Conservation (phyloP, 2,888 invertebrate genomes). For the Drosophila cognata region DNA sequence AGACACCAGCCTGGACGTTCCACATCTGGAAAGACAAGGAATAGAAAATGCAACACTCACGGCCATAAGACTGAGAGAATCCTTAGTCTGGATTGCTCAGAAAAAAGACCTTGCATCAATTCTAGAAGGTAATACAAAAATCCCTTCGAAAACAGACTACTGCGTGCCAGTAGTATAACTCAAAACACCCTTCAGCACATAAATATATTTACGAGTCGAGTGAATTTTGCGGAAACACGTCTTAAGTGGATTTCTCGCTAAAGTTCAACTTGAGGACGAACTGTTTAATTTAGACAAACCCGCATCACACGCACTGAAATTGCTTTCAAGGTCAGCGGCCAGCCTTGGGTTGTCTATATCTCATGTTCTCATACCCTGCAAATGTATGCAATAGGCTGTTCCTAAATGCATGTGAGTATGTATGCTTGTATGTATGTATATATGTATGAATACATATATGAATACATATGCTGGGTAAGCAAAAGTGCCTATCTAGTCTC, state of each 20-base stretch:
- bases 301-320: background rate
- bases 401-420: background rate
- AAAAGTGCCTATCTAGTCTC: background rate
- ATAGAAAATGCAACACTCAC: background rate
- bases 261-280: background rate
- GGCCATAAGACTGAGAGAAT: background rate
- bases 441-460: background rate
- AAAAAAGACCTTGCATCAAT: background rate
- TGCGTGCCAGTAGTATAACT: background rate
- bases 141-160: background rate
- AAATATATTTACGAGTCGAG: background rate
- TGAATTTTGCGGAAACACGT: background rate
- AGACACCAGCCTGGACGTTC: background rate
- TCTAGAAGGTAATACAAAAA: background rate
- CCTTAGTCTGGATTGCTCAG: background rate
- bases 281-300: background rate
- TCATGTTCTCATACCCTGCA: background rate
- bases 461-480: background rate
- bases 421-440: background rate
- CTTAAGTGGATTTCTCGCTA: background rate
- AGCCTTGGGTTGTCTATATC: background rate
- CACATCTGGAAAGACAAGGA: background rate
- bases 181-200: background rate
- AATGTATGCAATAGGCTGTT: background rate
- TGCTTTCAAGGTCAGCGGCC: constrained; percentile 10